Base-by-base conservation (phyloP, 2,113 vertebrate genomes). In the Cygnus atratus region DNA sequence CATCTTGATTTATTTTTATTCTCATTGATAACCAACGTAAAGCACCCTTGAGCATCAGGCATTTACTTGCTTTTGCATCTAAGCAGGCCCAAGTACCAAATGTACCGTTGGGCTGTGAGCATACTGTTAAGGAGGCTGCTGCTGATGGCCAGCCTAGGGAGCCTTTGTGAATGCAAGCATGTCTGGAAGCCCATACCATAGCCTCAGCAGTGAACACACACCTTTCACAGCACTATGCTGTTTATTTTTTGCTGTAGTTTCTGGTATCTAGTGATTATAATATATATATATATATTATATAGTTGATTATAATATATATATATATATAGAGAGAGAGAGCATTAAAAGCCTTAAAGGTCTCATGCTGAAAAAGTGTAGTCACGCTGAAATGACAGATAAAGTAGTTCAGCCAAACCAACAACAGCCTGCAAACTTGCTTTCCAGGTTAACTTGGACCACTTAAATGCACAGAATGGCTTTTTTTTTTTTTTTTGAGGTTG, bases 321-420 rank as follows among this genome's bases (percentile, higher is more conserved):
- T 39, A 74, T 11, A 13, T 8, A 57, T 1, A 1, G n/a, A n/a
- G n/a, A n/a, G n/a, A n/a, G n/a, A n/a, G n/a, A n/a, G 26, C 7
- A 44, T 43, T 43, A 29, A 71, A 57, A 50, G 6, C 48, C 11
- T 50, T 50, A 24, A 50, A 24, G 22, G 48, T 50, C 22, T 50
- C 48, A 22, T 50, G 22, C 48, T 50, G 48, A 25, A 50, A 50
- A 50, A 24, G 48, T 25, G 22, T 50, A 50, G 48, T 50, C 48
- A 24, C 3, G 12, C 48, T 50, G 48, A 50, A 50, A 22, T 50
- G 48, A 50, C 22, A 50, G 48, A 50, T 25, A 12, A 25, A 50
- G 48, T 50, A 50, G 48, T 50, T 50, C 48, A 50, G 48, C 22
- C 12, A 24, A 50, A 46, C 44, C 19, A 46, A 50, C 22, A 50